Percentiles rank a stretch among this genome's conserved stretches.
Conservation (phyloP, 2,113 vertebrate genomes). For the Phalacrocorax carbo region DNA sequence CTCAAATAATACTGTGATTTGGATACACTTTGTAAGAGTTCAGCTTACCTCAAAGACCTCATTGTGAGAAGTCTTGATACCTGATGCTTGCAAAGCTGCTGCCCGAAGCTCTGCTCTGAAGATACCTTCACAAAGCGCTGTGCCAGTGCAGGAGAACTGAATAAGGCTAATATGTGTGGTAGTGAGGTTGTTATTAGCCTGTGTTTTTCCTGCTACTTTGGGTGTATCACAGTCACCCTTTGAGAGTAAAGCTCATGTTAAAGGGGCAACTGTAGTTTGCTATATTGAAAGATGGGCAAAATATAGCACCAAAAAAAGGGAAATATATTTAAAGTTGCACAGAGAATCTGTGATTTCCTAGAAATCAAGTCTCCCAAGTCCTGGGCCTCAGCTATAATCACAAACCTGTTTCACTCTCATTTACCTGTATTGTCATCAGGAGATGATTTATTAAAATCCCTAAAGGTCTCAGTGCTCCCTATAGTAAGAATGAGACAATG, state of each 20-base stretch:
- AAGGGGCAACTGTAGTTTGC: background rate
- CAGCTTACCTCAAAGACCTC: background rate
- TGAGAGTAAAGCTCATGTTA: background rate
- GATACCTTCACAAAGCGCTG: fast-evolving
- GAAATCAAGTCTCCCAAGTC: background rate
- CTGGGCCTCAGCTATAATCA: background rate
- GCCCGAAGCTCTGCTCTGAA: background rate
- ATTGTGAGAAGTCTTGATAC: background rate
- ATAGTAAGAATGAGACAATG: constrained; percentile 3
- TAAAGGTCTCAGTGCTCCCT: background rate
- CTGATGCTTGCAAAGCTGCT: background rate
- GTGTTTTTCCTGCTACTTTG: background rate
- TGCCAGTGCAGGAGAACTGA: background rate
- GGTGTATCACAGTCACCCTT: background rate
- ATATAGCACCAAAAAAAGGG: background rate
- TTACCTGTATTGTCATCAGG: background rate
- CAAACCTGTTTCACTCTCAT: background rate
- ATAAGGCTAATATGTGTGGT: background rate
- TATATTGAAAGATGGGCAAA: background rate
- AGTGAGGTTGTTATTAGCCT: background rate
- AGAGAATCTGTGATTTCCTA: background rate
- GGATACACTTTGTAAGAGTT: background rate
- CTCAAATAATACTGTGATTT: background rate
- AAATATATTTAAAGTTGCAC: background rate
- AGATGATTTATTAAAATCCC: background rate